Base-by-base conservation (phyloP, 1,140 invertebrate species). In the Latrodectus geometricus region DNA sequence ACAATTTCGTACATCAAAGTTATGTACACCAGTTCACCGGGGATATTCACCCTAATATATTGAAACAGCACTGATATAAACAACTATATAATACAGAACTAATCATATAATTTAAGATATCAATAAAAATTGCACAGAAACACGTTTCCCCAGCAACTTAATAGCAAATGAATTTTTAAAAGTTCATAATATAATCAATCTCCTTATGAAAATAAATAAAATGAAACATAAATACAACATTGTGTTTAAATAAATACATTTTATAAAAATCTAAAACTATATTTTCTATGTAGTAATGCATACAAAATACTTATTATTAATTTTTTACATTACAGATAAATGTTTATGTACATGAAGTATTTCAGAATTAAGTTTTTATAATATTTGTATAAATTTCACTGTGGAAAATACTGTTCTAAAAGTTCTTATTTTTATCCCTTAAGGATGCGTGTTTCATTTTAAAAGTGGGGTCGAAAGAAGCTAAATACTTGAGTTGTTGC, bases 1-100 rank as follows among this genome's bases (percentile, higher is more conserved):
- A 21, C 54, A 66, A 79, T 79, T 79, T 48, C 66, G 11, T 49
- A 79, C 23, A 61, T 15, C 23, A 75, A 11, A 66, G 35, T 35
- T 86, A 86, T 78, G 21, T 86, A 86, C 83, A 86, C 56, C 56
- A 48, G 77, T 86, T 78, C 78, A 68, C 61, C 83, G 65, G 83
- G 83, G 75, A 48, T 86, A 86, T 86, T 76, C 83, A 77, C 75
- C 83, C 83, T 49, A 56, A 54, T 20, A 21, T 56, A 78, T 48
- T 4, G 17, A 23, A 78, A 17, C 8, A 78, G 65, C 35, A 66
- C 7, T n/a, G 20, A 50, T 21, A 56, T 54, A 76, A 35, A 52
- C n/a, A 76, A 8, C 20, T 20, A 52, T n/a, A n/a, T 17, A 20
- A 74, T 15, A 74, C 50, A 56, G 23, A 56, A 11, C 12, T 61